phyloP scores from a whole-genome alignment of 2,797 vertebrate species.

The Ficedula albicollis region DNA sequence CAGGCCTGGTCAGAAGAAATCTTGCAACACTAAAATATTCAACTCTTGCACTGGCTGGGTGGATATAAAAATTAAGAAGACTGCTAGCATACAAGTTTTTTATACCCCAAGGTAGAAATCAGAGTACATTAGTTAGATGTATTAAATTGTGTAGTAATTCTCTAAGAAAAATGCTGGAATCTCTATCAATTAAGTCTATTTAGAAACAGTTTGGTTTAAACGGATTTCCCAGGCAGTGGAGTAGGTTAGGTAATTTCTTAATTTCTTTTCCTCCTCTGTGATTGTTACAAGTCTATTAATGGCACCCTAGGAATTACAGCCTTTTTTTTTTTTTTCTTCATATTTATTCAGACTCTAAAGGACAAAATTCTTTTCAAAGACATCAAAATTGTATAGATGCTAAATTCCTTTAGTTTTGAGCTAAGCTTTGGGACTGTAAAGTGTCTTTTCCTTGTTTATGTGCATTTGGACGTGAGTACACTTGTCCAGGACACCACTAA shows the following conservation, averaged over 20 bases:
- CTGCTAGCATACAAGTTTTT: not conserved
- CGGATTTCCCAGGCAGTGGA: not conserved
- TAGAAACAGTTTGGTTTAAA: not conserved
- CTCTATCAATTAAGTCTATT: not conserved
- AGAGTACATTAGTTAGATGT: not conserved
- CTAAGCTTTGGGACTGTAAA: not conserved
- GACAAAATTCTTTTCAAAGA: not conserved
- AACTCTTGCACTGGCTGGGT: not conserved
- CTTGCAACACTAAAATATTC: not conserved
- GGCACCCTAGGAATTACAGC: not conserved
- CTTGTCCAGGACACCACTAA: not conserved
- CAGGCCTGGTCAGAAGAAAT: not conserved
- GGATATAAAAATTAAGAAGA: not conserved
- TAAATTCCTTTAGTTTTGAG: not conserved
- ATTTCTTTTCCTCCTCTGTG: not conserved
- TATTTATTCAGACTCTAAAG: not conserved
- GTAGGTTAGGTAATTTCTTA: not conserved
- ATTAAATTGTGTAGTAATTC: not conserved
- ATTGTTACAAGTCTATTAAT: not conserved
- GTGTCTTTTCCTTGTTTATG: not conserved
- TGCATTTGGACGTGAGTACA: not conserved
- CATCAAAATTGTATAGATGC: not conserved
- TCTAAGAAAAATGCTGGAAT: not conserved
- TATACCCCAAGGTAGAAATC: not conserved
- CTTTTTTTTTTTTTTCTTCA: not conserved